phyloP scores from a whole-genome alignment of 2,113 vertebrate species.

The Microcebus tavaratra region DNA sequence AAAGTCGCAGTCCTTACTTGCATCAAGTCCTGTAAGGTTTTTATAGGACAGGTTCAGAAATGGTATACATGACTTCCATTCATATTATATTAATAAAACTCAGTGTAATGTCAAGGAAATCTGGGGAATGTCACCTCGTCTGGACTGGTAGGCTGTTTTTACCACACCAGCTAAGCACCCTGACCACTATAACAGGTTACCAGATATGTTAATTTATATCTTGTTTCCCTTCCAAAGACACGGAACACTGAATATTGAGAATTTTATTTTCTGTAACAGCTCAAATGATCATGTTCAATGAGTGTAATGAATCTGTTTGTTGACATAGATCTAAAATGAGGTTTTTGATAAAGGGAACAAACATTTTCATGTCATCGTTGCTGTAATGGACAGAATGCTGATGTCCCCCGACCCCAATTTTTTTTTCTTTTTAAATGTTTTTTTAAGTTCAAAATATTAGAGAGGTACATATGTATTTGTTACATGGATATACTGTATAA shows the following conservation, averaged over 20 bases:
- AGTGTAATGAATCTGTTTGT: background rate
- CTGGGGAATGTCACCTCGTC: background rate
- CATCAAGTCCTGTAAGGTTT: background rate
- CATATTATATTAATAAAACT: background rate
- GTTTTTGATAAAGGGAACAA: background rate
- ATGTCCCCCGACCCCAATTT: background rate
- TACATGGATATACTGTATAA: background rate
- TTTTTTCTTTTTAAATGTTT: too few species aligned
- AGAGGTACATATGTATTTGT: too few species aligned
- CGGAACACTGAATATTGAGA: background rate
- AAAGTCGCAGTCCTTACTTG: background rate
- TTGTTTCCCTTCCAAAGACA: background rate
- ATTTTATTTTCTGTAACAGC: background rate
- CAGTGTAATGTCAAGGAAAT: background rate
- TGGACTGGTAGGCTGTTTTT: background rate
- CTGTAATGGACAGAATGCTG: background rate
- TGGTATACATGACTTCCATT: background rate
- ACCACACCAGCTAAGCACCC: background rate
- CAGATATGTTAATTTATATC: background rate
- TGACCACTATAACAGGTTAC: background rate
- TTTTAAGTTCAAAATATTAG: too few species aligned
- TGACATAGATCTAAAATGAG: background rate
- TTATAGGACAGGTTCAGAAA: background rate
- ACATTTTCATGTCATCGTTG: background rate
- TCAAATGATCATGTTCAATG: background rate